Evolutionary conservation across 2,888 invertebrate species (phyloP).

Genomic region (Drosophila helvetica): DNA sequence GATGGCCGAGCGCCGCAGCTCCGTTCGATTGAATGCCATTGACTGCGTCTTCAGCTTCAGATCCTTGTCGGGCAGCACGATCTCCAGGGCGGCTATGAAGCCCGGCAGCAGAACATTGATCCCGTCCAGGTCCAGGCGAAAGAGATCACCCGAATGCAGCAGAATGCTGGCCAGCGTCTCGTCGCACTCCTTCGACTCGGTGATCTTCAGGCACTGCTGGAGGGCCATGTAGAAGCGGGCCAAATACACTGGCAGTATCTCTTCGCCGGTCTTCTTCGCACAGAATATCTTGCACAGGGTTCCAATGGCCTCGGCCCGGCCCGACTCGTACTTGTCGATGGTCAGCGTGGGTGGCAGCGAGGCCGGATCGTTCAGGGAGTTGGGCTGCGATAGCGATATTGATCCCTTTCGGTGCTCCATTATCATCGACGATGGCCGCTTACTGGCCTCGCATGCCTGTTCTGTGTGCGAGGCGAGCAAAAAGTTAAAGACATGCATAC

Average conservation of each 20-base stretch:
- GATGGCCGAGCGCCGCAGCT: constrained; percentile 95
- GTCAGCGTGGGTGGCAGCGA: constrained; percentile 89
- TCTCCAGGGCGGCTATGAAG: constrained; percentile 94
- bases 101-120: constrained; percentile 95
- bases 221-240: constrained; percentile 97
- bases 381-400: constrained; percentile 86
- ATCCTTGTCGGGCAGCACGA: constrained; percentile 94
- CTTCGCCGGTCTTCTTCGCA: constrained; percentile 94
- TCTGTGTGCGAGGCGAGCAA: constrained; percentile 64
- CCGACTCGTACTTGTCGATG: constrained; percentile 91
- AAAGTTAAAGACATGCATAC: neutral
- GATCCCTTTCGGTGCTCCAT: constrained; percentile 86
- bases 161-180: constrained; percentile 95
- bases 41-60: constrained; percentile 89
- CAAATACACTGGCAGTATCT: constrained; percentile 95
- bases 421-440: constrained; percentile 88
- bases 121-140: constrained; percentile 96
- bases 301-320: constrained; percentile 97
- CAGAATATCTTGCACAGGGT: constrained; percentile 97
- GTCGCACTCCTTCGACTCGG: constrained; percentile 88
- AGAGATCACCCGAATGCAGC: constrained; percentile 93
- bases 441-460: constrained; percentile 85
- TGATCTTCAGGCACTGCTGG: constrained; percentile 91
- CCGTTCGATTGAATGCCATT: constrained; percentile 87
- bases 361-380: constrained; percentile 87